Percentiles rank a stretch among this genome's conserved stretches.
phyloP scores from a whole-genome alignment of 2,888 invertebrate species.

The Antheraea yamamai region DNA sequence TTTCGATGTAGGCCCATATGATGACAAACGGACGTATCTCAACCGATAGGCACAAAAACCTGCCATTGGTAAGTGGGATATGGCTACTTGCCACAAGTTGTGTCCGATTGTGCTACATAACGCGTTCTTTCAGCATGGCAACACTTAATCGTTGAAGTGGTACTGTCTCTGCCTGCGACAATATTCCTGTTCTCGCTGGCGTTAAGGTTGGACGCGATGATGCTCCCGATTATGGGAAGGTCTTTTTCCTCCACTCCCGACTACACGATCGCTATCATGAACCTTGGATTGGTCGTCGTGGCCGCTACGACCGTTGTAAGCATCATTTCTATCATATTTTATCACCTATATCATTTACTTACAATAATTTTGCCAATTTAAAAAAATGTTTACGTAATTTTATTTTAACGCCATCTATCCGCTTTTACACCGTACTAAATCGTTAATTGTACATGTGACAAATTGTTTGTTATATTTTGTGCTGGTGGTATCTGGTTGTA shows the following conservation, averaged over 20 bases:
- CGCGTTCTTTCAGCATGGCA: constrained; percentile 55
- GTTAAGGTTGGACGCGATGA: constrained; percentile 51
- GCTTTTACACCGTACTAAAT: too few relatives aligned
- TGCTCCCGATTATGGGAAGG: constrained; percentile 63
- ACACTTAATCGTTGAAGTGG: constrained; percentile 54
- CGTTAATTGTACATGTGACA: too few relatives aligned
- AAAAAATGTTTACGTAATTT: neutral
- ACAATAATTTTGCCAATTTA: neutral
- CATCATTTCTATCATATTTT: constrained; percentile 12
- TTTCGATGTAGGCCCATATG: too few relatives aligned
- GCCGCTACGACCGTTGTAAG: constrained; percentile 49
- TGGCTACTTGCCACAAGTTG: too few relatives aligned
- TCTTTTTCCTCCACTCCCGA: constrained; percentile 49
- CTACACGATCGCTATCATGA: constrained; percentile 48
- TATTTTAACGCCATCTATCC: too few relatives aligned
- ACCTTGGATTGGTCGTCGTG: constrained; percentile 46
- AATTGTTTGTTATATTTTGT: too few relatives aligned
- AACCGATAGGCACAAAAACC: too few relatives aligned
- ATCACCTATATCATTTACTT: neutral
- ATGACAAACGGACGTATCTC: too few relatives aligned
- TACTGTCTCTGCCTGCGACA: constrained; percentile 44
- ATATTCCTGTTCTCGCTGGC: constrained; percentile 50
- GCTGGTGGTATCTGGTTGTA: too few relatives aligned
- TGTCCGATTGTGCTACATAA: neutral
- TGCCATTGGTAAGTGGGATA: too few relatives aligned